These are phyloP conservation scores for Parazoanthus atlanticus DNA, from an alignment of 92 coral and sea anemone genomes.

Conservation along the genomic window DNA sequence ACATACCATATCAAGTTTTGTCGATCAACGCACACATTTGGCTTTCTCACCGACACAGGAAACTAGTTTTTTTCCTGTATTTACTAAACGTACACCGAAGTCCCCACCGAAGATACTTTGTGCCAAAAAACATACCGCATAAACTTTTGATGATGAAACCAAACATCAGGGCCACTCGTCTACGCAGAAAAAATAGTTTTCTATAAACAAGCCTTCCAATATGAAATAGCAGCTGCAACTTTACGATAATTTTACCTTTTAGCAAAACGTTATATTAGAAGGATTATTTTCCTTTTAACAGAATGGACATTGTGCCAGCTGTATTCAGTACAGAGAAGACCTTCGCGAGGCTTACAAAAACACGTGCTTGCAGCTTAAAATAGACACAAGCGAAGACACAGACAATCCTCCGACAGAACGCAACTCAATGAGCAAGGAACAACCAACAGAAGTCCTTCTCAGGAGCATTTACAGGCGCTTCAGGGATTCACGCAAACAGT, in stretches of 20 bases:
- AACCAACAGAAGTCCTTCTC: neutral
- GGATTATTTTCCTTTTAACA: neutral
- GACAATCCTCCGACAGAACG: neutral
- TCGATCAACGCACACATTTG: too few relatives aligned
- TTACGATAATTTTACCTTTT: too few relatives aligned
- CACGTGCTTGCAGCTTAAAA: neutral
- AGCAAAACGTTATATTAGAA: neutral
- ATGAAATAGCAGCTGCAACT: too few relatives aligned
- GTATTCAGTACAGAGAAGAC: neutral
- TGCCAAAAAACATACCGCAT: too few relatives aligned
- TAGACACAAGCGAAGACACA: neutral
- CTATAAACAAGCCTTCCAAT: too few relatives aligned
- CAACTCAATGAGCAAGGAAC: neutral
- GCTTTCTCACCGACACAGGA: too few relatives aligned
- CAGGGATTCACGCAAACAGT: neutral
- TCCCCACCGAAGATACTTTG: too few relatives aligned
- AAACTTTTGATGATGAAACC: too few relatives aligned
- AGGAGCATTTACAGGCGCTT: conserved; percentile 23
- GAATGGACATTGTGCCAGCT: neutral
- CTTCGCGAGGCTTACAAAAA: neutral
- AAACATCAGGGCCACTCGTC: too few relatives aligned
- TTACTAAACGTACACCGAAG: too few relatives aligned
- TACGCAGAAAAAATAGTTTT: too few relatives aligned
- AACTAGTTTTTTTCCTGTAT: too few relatives aligned
- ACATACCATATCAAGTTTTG: neutral